A percentile compares a stretch with the other conserved stretches of the same genome.
phyloP scores from a whole-genome alignment of 1,140 invertebrate genomes.

The Atopsyche davidsoni region DNA sequence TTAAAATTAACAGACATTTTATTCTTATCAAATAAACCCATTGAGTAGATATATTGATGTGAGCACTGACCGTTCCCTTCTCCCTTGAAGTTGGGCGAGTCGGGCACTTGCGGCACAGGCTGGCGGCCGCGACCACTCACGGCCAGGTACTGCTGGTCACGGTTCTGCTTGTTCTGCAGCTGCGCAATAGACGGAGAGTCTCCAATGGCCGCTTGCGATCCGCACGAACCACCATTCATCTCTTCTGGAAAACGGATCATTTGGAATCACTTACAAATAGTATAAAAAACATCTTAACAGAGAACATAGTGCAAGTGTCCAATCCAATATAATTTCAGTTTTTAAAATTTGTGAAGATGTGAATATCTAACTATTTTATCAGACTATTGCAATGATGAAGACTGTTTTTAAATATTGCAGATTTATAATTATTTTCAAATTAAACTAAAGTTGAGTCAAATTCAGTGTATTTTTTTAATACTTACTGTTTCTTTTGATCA shows the following conservation, averaged over 20 bases:
- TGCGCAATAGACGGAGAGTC: constrained; percentile 67
- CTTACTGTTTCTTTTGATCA: constrained; percentile 61
- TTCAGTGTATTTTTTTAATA: constrained; percentile 29
- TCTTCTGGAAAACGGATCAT: constrained; percentile 23
- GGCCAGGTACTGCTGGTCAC: constrained; percentile 66
- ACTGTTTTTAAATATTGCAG: no score
- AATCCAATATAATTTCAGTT: neutral
- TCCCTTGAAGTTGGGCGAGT: constrained; percentile 49
- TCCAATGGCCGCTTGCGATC: constrained; percentile 40
- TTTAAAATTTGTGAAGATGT: no score
- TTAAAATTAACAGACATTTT: neutral
- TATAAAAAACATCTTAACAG: no score
- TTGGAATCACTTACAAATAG: no score
- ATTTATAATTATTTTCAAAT: no score
- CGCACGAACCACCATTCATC: constrained; percentile 23
- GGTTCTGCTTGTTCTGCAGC: constrained; percentile 67
- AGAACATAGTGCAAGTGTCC: neutral
- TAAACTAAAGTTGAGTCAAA: no score
- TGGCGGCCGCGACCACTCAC: constrained; percentile 50
- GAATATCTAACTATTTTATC: no score
- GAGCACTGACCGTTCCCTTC: constrained; percentile 39
- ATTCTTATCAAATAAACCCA: neutral
- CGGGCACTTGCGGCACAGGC: constrained; percentile 44
- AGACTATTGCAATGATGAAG: no score
- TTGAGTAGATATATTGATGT: neutral